Percentiles rank a stretch among this genome's conserved stretches.
Evolutionary conservation across 2,888 invertebrate species (phyloP).

Genomic region (Deilephila porcellus): DNA sequence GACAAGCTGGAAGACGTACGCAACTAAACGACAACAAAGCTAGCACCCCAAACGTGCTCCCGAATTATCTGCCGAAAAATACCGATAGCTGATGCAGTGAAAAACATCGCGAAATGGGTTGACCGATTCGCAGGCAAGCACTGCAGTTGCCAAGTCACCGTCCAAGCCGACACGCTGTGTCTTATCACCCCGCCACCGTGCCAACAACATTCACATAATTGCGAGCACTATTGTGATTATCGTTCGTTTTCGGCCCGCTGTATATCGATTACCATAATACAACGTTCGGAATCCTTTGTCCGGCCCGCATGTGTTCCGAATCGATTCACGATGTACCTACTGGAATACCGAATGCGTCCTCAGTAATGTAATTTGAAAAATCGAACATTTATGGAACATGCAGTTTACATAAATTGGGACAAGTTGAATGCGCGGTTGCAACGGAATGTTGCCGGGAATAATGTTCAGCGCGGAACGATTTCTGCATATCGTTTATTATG

Average conservation of each 20-base stretch:
- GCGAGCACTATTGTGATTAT: not conserved
- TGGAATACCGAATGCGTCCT: conserved; percentile 36
- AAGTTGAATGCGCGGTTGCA: conserved; percentile 14
- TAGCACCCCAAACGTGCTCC: not conserved
- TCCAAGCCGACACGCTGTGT: conserved; percentile 9
- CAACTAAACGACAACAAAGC: no score
- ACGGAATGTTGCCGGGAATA: conserved; percentile 7
- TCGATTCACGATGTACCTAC: conserved; percentile 50
- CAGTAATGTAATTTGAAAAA: conserved; percentile 50
- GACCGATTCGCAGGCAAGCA: not conserved
- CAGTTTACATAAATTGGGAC: conserved; percentile 29
- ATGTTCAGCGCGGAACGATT: not conserved
- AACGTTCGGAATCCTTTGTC: conserved; percentile 53
- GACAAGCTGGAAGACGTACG: no score
- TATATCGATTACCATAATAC: conserved; percentile 60
- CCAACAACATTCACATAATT: conserved; percentile 31
- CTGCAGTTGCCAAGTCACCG: conserved; percentile 40
- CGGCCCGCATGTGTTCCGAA: conserved; percentile 51
- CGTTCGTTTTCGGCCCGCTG: conserved; percentile 39
- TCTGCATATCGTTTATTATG: conserved; percentile 10
- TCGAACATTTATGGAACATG: conserved; percentile 43
- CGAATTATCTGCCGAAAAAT: not conserved
- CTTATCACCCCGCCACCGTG: conserved; percentile 31
- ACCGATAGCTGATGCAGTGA: not conserved
- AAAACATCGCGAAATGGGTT: conserved; percentile 14